phyloP scores from a whole-genome alignment of 2,113 vertebrate genomes.

The Phodopus roborovskii region DNA sequence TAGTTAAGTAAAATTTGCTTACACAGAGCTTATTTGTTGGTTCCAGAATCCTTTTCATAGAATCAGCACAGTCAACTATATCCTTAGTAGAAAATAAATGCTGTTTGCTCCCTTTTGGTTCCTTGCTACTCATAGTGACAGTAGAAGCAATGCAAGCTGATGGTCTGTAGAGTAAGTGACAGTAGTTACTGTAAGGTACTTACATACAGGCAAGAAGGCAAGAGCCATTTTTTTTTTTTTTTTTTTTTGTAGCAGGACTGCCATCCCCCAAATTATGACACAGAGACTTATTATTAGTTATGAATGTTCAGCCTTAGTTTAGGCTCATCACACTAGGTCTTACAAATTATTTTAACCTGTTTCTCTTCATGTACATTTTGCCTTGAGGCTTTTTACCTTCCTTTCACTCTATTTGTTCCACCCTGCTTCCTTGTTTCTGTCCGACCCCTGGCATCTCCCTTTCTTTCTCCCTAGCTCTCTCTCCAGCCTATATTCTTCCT shows the following conservation, averaged over 20 bases:
- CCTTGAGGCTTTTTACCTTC: not conserved
- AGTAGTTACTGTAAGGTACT: not conserved
- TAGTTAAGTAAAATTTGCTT: not conserved
- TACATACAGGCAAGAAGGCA: rapidly evolving
- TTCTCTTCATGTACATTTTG: not conserved
- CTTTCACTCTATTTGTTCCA: not conserved
- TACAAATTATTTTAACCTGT: not conserved
- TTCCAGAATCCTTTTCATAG: not conserved
- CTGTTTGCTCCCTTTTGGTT: not conserved
- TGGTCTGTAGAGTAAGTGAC: too few relatives aligned
- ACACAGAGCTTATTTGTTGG: not conserved
- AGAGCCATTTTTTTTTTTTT: not conserved
- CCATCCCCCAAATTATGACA: not conserved
- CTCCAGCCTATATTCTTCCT: not conserved
- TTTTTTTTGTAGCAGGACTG: not conserved
- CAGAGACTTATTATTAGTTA: not conserved
- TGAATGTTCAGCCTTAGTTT: not conserved
- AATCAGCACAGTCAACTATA: not conserved
- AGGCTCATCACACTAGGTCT: not conserved
- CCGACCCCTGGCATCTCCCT: not conserved
- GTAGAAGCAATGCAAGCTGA: not conserved
- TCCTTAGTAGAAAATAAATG: not conserved
- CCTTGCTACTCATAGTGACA: not conserved
- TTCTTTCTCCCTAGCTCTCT: not conserved
- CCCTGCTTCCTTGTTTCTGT: not conserved